Conservation (phyloP, 2,888 invertebrate genomes). For the Scaptomyza caliginosa region DNA sequence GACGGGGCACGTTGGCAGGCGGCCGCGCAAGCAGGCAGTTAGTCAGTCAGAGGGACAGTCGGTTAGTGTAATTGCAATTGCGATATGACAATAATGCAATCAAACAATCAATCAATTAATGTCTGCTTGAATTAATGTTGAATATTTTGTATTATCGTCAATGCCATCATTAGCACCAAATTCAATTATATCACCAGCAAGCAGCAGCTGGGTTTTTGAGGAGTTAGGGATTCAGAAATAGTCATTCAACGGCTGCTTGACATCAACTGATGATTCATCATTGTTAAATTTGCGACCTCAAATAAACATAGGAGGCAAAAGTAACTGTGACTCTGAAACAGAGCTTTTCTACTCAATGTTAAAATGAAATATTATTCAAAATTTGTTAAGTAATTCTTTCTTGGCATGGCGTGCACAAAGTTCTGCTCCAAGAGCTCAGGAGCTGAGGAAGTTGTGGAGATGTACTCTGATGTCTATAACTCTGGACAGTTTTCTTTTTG, state of each 20-base stretch:
- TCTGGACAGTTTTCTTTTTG: slow-evolving; percentile 28
- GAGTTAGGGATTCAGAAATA: neutral
- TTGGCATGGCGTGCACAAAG: slow-evolving; percentile 12
- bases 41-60: neutral
- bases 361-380: slow-evolving; percentile 3
- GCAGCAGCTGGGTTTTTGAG: neutral
- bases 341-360: slow-evolving; percentile 9
- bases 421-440: neutral
- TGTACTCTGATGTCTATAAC: slow-evolving; percentile 50
- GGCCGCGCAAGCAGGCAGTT: too few relatives aligned
- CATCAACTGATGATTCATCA: slow-evolving; percentile 65
- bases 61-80: slow-evolving; percentile 61
- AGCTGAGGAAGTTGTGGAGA: slow-evolving; percentile 41
- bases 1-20: slow-evolving; percentile 13
- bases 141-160: slow-evolving; percentile 73
- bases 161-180: slow-evolving; percentile 79
- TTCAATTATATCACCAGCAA: slow-evolving; percentile 59
- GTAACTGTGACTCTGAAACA: neutral
- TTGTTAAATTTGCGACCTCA: slow-evolving; percentile 38
- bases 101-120: slow-evolving; percentile 80
- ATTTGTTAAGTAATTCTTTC: neutral
- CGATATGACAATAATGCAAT: slow-evolving; percentile 79
- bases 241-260: slow-evolving; percentile 9
- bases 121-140: slow-evolving; percentile 72
- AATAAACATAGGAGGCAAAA: neutral